Evolutionary conservation across 2,888 invertebrate genomes (phyloP).

Genomic region (Dilophus febrilis): DNA sequence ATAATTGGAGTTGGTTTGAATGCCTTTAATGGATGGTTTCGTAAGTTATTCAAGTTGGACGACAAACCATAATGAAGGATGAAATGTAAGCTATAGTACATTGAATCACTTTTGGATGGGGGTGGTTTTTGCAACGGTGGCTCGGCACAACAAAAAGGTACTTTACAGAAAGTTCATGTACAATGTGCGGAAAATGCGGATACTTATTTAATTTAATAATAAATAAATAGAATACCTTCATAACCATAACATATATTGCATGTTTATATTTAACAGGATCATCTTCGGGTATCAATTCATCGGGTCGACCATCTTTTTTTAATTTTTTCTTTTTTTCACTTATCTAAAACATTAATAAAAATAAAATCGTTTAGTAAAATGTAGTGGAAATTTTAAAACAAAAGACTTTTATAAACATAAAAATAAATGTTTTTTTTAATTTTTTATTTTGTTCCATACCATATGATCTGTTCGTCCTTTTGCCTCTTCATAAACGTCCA

Average conservation of each 20-base stretch:
- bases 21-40: no score
- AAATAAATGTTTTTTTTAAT: constrained; percentile 5
- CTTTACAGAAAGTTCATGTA: no score
- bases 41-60: no score
- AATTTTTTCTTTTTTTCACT: constrained; percentile 85
- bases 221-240: constrained; percentile 83
- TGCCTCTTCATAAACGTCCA: constrained; percentile 95
- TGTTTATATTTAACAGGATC: constrained; percentile 74
- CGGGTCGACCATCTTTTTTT: constrained; percentile 72
- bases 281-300: constrained; percentile 69
- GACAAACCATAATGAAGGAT: no score
- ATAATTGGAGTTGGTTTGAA: no score
- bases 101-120: no score
- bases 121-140: no score
- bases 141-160: no score
- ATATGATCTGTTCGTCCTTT: constrained; percentile 85
- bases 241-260: constrained; percentile 94
- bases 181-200: no score
- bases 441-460: constrained; percentile 38
- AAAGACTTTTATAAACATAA: not conserved
- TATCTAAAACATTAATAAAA: constrained; percentile 37
- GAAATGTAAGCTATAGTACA: no score
- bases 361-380: no score
- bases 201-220: no score
- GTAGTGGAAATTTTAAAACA: not conserved